Conservation (phyloP, 2,888 invertebrate genomes). For the Myopa testacea region DNA sequence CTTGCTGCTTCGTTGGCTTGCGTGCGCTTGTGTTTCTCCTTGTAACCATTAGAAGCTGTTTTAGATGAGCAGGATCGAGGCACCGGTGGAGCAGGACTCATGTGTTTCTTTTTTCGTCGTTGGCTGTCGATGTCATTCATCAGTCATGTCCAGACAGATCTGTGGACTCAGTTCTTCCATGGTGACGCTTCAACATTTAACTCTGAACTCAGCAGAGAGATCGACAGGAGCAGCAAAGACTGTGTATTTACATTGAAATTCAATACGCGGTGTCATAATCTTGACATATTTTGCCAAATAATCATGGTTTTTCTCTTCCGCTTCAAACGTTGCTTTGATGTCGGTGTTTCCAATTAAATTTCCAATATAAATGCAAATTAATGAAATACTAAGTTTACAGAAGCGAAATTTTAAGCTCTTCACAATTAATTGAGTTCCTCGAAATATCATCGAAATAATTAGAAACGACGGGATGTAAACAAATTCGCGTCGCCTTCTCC, state of each 20-base stretch:
- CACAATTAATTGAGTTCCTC: slow-evolving; percentile 24
- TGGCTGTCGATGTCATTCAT: no score
- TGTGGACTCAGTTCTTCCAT: no score
- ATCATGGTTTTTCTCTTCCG: no score
- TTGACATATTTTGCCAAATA: no score
- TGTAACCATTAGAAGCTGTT: neutral
- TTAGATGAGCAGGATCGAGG: neutral
- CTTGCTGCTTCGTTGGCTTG: slow-evolving; percentile 6
- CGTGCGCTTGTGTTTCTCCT: neutral
- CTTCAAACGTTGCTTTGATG: neutral
- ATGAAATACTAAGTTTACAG: neutral
- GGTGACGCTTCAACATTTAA: no score
- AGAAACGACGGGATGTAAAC: neutral
- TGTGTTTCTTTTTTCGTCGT: neutral
- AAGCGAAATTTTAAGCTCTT: neutral
- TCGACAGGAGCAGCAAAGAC: no score
- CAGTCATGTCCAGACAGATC: neutral
- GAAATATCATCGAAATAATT: neutral
- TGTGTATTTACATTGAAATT: no score
- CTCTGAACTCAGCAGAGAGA: no score
- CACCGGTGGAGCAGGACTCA: neutral
- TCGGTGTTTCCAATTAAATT: slow-evolving; percentile 11
- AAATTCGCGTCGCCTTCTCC: neutral
- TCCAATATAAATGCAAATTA: slow-evolving; percentile 37
- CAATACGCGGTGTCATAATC: no score